Base-by-base conservation (phyloP, 2,888 invertebrate genomes). In the Polyommatus iphigenia region DNA sequence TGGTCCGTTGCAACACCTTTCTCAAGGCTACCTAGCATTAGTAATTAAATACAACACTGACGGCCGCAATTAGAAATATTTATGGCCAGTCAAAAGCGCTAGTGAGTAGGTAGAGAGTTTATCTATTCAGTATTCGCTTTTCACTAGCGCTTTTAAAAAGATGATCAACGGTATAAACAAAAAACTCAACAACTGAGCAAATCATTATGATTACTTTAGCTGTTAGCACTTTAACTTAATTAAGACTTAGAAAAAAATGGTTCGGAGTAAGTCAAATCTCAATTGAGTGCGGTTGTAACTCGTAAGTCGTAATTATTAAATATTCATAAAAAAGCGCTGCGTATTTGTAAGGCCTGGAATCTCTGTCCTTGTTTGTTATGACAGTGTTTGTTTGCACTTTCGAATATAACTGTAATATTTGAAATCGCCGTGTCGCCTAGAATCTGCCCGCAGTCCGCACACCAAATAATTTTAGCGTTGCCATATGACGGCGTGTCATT, bases 391-490 rank as follows among this genome's bases (percentile, higher is more conserved):
- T 73, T 73, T 41, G 73, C 29, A 75, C 75, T 75, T 75, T 75
- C 75, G 24, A 50, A 75, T 75, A 50, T 75, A 50, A 75, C 75
- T 50, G 75, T 75, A 50, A 75, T 75, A 50, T 75, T 75, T 75
- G 75, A 75, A 75, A 75, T 50, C 50, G 75, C 75, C 3, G 46
- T 24, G 50, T 20, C 75, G 54, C 13, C 72, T 72, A 72, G 41
- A 36, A 71, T 41, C 72, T 41, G 72, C 41, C n/a, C 72, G 72
- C 41, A 46, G 71, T 36, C n/a, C 71, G 73, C 46, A 46, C 73
- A 46, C 46, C 24, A 29, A 75, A 75, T 50, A 50, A 75, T 54
- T 75, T 75, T 75, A 75, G 75, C 75, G 75, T 6, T 75, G 50
- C 75, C 54, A 75, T 50, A 75, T 41, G 8, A 72, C 50, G 29